Base-by-base conservation (phyloP, 2,113 vertebrate genomes). In the Synchiropus splendidus region DNA sequence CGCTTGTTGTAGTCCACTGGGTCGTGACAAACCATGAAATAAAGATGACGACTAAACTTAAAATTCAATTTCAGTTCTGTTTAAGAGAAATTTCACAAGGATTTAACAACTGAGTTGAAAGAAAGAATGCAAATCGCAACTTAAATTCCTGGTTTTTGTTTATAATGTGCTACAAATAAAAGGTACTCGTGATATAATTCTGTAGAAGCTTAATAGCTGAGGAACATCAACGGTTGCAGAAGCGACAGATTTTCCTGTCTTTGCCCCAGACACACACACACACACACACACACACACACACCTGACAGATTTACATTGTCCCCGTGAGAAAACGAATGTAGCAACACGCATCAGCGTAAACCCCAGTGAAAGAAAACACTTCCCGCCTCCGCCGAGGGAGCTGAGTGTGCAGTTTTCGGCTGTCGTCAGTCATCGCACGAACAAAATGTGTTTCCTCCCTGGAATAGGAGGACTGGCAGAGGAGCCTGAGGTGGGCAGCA, bases 321-420 rank as follows among this genome's bases (percentile, higher is more conserved):
- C 32, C 47, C 16, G 47, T 46, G 49, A 53, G 46, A 58, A 16
- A 47, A n/a, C 11, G 31, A 14, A 45, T 48, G 36, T 11, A 39
- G 48, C 53, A 46, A 47, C 41, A 42, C 49, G 60, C 43, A 54
- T 51, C 45, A 54, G 61, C 36, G 48, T 55, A 50, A 62, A 51
- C 69, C 70, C 41, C 53, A 51, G 40, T 34, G 42, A 64, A 60
- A 46, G 69, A 55, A 72, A 79, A 69, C 58, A 48, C 55, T 55
- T 71, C 44, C 47, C 49, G 11, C 21, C 51, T 57, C 57, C 47
- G 46, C 57, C 42, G 51, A 56, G 66, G 64, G 47, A 2, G 61
- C 76, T 81, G 70, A 3, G 51, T 49, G 58, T 64, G 64, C 67
- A 66, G 11, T 55, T 72, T 61, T 45, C 48, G 48, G 33, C 31